These are phyloP conservation scores for Drosophila demipolita DNA, from an alignment of 2,888 invertebrate genomes.

Conservation along the genomic window DNA sequence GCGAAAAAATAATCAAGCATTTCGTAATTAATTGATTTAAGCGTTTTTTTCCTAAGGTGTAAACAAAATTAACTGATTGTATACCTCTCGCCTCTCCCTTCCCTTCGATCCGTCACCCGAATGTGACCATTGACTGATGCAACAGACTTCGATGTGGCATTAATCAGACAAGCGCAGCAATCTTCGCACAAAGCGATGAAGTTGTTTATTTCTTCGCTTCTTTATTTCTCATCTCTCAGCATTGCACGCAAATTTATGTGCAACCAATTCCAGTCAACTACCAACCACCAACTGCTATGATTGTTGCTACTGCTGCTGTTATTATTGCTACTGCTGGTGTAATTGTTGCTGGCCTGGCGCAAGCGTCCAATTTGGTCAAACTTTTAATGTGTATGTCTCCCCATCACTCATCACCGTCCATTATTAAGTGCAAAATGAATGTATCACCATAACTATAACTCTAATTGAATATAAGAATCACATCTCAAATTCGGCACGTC, in stretches of 20 bases:
- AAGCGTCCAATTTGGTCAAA: slow-evolving; percentile 44
- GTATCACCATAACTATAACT: too few species aligned
- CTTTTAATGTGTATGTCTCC: slow-evolving; percentile 14
- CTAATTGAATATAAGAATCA: too few species aligned
- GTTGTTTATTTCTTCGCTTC: slow-evolving; percentile 15
- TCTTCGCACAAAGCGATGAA: slow-evolving; percentile 15
- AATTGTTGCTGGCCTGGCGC: slow-evolving; percentile 17
- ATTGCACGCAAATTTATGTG: slow-evolving; percentile 32
- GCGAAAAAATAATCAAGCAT: background rate
- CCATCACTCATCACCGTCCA: background rate
- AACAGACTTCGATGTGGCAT: slow-evolving; percentile 27
- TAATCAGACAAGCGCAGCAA: slow-evolving; percentile 19
- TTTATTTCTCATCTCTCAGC: slow-evolving; percentile 1
- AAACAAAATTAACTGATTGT: background rate
- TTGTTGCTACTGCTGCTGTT: background rate
- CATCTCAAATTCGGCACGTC: background rate
- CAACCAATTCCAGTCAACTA: slow-evolving; percentile 8
- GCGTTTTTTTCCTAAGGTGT: background rate
- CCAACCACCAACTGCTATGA: background rate
- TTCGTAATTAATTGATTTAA: background rate
- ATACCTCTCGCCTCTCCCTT: too few species aligned
- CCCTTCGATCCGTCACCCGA: background rate
- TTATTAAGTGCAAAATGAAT: background rate
- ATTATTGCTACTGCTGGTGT: background rate
- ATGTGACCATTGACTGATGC: slow-evolving; percentile 39